Base-by-base conservation (phyloP, 2,888 invertebrate species). In the Meghimatium bilineatum region DNA sequence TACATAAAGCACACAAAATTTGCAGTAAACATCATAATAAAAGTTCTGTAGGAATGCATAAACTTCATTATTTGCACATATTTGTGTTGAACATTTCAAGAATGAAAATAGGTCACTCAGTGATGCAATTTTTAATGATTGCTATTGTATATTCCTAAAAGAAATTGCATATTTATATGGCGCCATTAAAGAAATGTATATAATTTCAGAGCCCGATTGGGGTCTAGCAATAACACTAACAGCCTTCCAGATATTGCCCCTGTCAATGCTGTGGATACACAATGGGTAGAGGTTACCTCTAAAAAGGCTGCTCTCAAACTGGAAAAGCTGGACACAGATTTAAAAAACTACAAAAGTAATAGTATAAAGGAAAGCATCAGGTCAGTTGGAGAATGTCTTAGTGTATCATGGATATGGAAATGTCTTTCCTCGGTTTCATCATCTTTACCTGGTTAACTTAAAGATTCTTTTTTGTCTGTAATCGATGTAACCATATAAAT, bases 311-410 rank as follows among this genome's bases (percentile, higher is more conserved):
- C 98, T 6, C 95, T 98, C 23, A 99, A 98, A 94, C 94, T 99
- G 91, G 99, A 99, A 93, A 99, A 99, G 94, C 95, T 98, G 88
- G 99, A 99, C 93, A 98, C 97, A 82, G 99, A 99, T 95, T 95
- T 99, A 87, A 99, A 99, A 94, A 99, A 99, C 94, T 99, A 98
- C 94, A 98, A 98, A 95, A 97, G 97, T 87, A 99, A 99, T 95
- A 98, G 98, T 60, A 99, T 99, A 89, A 99, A 99, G 89, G 94
- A 94, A 88, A 93, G 93, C 85, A 99, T 99, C 92, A 92, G 94
- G 94, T 94, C 85, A 83, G 87, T 36, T 32, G 36, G 32, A 32
- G 17, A 32, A 32, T 66, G 32, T 66, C 32, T 66, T 66, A 32
- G 2, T 32, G 26, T n/a, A n/a, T 56, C 56, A 56, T 56, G 17